Evolutionary conservation across 2,113 vertebrate genomes (phyloP), one percentile per base, ranked within the genome.

Genomic region (Haplochromis burtoni): DNA sequence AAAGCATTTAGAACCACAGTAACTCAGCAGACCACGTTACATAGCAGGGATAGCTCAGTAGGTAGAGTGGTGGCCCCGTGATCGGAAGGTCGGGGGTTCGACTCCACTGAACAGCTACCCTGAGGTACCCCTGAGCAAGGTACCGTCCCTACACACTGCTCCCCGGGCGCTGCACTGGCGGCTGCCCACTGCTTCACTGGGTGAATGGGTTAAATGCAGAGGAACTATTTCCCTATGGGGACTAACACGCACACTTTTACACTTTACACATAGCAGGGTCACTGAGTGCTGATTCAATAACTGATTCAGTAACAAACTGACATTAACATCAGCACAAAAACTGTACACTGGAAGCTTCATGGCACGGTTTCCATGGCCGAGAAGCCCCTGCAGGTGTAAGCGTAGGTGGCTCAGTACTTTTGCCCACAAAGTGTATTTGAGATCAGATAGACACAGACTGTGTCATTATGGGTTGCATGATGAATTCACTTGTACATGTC

Each of bases 341-440:
- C 31, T 3, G 59, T 35, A 35, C 31, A n/a, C 61, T 35, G 33
- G 61, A 66, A 66, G 61, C 33, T 66, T 66, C 61, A 8, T n/a
- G 31, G 54, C 24, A 24, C 0, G 54, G 17, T n/a, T n/a, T 2
- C 61, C 31, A 35, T 66, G 61, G 17, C 31, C 0, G 10, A 66
- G 61, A 66, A 66, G 17, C 61, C 10, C 61, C 61, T 38, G 31
- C 0, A 66, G 6, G 17, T 66, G 61, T 35, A n/a, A 63, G 17
- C 3, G 31, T 35, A 5, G 10, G 31, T 66, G 61, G 1, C 31
- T 35, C 61, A 38, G 26, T 26, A 26, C 31, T 0, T n/a, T 11
- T 35, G 59, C 35, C 31, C 59, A 63, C 31, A 63, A 35, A 35
- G 10, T 35, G 31, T 21, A 38, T 68, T 8, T 68, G 61, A n/a